Conservation (phyloP, 2,888 invertebrate genomes). For the Arge pagana region DNA sequence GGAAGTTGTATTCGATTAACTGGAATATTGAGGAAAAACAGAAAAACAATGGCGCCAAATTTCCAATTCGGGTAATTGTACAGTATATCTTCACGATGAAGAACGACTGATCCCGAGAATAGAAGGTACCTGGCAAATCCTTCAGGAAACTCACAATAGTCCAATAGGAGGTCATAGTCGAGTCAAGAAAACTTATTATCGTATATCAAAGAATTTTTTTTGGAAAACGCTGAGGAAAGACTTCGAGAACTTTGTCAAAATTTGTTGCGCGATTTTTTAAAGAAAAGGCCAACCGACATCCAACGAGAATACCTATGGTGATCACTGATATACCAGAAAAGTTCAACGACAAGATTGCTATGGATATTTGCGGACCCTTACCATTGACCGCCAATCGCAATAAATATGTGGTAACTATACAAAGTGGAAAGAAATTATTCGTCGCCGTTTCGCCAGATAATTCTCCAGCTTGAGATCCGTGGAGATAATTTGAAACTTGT, state of each 20-base stretch:
- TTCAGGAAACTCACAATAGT: slow-evolving; percentile 33
- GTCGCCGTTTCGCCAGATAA: too few species aligned
- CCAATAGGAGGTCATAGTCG: slow-evolving; percentile 39
- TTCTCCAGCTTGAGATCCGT: too few species aligned
- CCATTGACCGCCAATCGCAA: slow-evolving; percentile 11
- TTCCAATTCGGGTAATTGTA: neutral
- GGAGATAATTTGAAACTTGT: neutral
- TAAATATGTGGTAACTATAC: slow-evolving; percentile 9
- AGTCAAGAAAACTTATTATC: slow-evolving; percentile 36
- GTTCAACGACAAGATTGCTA: slow-evolving; percentile 18
- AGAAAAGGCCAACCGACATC: slow-evolving; percentile 32
- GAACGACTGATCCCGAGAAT: neutral
- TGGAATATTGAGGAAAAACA: neutral
- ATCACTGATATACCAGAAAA: slow-evolving; percentile 17
- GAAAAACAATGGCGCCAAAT: slow-evolving; percentile 2
- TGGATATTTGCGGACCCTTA: slow-evolving; percentile 24
- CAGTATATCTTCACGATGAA: neutral
- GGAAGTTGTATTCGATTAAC: slow-evolving; percentile 10
- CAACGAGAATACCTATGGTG: slow-evolving; percentile 24
- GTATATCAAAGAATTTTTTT: slow-evolving; percentile 33
- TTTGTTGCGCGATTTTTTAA: slow-evolving; percentile 38
- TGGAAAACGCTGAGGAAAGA: slow-evolving; percentile 37
- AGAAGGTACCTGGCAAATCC: slow-evolving; percentile 7
- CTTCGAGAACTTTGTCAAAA: slow-evolving; percentile 32
- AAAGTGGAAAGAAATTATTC: too few species aligned